Percentiles rank a stretch among this genome's conserved stretches.
Evolutionary conservation across 2,888 invertebrate species (phyloP).

Genomic region (Lamellibrachia columna): DNA sequence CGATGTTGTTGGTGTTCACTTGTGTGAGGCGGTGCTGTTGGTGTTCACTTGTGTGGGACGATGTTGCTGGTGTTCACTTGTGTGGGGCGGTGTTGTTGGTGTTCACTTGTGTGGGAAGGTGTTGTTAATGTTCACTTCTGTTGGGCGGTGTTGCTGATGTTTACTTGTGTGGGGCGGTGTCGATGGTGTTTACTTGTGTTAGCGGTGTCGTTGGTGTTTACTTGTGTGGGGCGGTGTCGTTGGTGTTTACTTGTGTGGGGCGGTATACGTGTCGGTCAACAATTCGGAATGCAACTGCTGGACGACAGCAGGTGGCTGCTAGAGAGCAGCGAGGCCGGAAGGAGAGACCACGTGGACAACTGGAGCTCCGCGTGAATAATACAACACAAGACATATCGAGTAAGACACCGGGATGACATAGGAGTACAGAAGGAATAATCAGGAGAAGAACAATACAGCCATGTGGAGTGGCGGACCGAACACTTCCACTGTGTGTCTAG

Average conservation of each 20-base stretch:
- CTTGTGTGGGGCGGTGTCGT: background rate
- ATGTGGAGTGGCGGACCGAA: too few species aligned
- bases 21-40: background rate
- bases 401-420: too few species aligned
- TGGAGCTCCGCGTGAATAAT: too few species aligned
- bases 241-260: background rate
- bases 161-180: background rate
- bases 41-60: background rate
- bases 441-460: too few species aligned
- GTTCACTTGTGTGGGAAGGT: background rate
- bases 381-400: too few species aligned
- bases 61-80: background rate
- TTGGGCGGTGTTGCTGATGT: background rate
- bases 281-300: too few species aligned
- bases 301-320: too few species aligned
- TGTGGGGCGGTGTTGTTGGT: background rate
- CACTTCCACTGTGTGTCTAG: too few species aligned
- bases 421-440: too few species aligned
- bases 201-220: background rate
- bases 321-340: too few species aligned
- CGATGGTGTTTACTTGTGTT: too few species aligned
- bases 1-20: background rate
- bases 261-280: background rate
- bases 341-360: too few species aligned
- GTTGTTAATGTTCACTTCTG: background rate